Evolutionary conservation across 1,140 invertebrate species (phyloP).

Genomic region (Nymphalis io): DNA sequence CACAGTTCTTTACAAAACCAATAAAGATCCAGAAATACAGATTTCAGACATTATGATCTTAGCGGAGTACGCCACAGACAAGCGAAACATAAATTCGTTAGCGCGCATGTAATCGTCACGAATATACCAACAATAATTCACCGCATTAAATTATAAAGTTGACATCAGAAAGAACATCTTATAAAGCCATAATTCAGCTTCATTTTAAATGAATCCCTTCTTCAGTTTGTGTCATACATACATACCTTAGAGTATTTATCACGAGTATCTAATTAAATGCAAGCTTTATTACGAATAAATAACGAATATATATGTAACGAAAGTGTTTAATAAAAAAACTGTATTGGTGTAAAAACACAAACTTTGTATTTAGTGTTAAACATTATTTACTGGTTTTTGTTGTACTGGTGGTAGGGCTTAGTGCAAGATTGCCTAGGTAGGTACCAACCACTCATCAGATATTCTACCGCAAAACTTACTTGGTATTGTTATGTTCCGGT

Average conservation of each 20-base stretch:
- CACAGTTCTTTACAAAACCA: slow-evolving; percentile 61
- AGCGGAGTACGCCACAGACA: slow-evolving; percentile 62
- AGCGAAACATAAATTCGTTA: slow-evolving; percentile 75
- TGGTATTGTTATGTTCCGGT: no score
- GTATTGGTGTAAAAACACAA: no score
- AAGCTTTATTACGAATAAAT: not conserved
- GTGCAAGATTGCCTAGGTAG: no score
- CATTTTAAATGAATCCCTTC: slow-evolving; percentile 60
- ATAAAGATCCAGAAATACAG: slow-evolving; percentile 72
- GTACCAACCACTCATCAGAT: no score
- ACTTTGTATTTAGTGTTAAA: no score
- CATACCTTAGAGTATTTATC: slow-evolving; percentile 28
- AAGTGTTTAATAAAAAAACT: not conserved
- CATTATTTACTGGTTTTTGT: no score
- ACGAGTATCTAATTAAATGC: slow-evolving; percentile 18
- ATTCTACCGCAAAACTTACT: no score
- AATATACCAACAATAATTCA: slow-evolving; percentile 72
- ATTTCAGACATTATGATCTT: slow-evolving; percentile 64
- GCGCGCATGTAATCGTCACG: slow-evolving; percentile 72
- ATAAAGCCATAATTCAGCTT: slow-evolving; percentile 71
- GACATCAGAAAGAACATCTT: slow-evolving; percentile 78
- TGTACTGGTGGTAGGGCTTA: no score
- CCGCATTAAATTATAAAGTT: slow-evolving; percentile 77
- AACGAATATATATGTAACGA: not conserved
- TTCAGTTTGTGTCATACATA: slow-evolving; percentile 49